Evolutionary conservation across 2,113 vertebrate species (phyloP).

Genomic region (Maccullochella peelii): DNA sequence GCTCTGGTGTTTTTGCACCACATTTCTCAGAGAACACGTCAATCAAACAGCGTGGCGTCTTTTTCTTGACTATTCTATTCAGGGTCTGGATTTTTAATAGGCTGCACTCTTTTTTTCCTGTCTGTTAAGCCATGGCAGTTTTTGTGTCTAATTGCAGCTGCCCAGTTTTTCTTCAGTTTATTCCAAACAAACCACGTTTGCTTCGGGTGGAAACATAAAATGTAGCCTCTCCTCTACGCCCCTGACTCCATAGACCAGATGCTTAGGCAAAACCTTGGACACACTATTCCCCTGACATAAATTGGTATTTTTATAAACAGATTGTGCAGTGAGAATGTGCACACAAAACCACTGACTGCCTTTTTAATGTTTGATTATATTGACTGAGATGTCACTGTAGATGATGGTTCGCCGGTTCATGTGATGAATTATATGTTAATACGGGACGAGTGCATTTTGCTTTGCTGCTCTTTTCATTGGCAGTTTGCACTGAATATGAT

Average conservation of each 20-base stretch:
- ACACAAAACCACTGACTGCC: no score
- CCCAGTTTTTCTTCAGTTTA: slow-evolving; percentile 15
- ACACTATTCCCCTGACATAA: background rate
- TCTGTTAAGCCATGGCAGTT: background rate
- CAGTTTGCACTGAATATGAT: no score
- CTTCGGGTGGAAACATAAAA: slow-evolving; percentile 8
- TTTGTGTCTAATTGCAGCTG: slow-evolving; percentile 2
- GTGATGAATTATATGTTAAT: no score
- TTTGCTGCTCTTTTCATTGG: background rate
- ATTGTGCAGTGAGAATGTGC: background rate
- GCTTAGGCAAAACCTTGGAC: background rate
- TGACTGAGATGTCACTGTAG: no score
- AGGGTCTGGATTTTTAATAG: slow-evolving; percentile 9
- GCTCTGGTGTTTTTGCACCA: slow-evolving; percentile 34
- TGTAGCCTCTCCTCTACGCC: background rate
- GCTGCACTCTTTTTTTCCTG: slow-evolving; percentile 6
- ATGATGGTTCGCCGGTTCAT: no score
- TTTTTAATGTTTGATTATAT: no score
- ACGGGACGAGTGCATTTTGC: background rate
- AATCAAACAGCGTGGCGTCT: slow-evolving; percentile 53
- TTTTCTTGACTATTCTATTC: slow-evolving; percentile 9
- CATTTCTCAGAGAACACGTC: slow-evolving; percentile 45
- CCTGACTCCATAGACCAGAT: slow-evolving; percentile 21
- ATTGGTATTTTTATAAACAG: slow-evolving; percentile 12
- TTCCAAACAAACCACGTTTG: slow-evolving; percentile 27